These are phyloP conservation scores for Julus scanicus DNA, from an alignment of 2,888 invertebrate genomes.

Conservation along the genomic window DNA sequence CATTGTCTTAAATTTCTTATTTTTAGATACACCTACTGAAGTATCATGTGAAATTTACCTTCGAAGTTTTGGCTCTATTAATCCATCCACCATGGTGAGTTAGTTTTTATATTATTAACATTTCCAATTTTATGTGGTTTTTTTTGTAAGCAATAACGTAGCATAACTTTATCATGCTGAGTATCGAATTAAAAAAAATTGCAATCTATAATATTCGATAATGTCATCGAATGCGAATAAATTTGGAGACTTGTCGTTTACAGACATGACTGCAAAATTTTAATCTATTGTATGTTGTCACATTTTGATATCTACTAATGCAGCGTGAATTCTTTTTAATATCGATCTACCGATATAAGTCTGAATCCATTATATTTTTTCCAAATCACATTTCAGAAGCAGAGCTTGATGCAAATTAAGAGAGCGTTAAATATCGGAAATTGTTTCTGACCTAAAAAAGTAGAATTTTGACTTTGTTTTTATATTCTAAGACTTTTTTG, in stretches of 20 bases:
- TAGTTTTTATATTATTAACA: not conserved
- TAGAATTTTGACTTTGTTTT: too few species aligned
- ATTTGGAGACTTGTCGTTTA: not conserved
- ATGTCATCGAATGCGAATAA: not conserved
- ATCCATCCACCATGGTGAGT: slow-evolving; percentile 68
- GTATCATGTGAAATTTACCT: slow-evolving; percentile 68
- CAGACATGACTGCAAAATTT: not conserved
- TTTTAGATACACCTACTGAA: slow-evolving; percentile 67
- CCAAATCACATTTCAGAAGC: too few species aligned
- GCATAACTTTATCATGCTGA: not conserved
- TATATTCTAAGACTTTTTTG: too few species aligned
- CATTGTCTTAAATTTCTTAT: slow-evolving; percentile 60
- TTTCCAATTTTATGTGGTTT: not conserved
- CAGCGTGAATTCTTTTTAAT: too few species aligned
- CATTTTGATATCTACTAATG: not conserved
- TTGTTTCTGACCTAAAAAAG: too few species aligned
- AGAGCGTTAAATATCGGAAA: too few species aligned
- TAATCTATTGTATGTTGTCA: not conserved
- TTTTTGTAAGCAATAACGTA: not conserved
- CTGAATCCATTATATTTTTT: too few species aligned
- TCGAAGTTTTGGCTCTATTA: slow-evolving; percentile 68
- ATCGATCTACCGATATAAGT: too few species aligned
- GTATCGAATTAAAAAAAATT: not conserved
- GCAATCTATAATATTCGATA: not conserved
- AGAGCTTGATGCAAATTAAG: too few species aligned